Evolutionary conservation across 1,140 invertebrate species (phyloP), one percentile per base, ranked within the genome.

Genomic region (Drosophila nasuta): DNA sequence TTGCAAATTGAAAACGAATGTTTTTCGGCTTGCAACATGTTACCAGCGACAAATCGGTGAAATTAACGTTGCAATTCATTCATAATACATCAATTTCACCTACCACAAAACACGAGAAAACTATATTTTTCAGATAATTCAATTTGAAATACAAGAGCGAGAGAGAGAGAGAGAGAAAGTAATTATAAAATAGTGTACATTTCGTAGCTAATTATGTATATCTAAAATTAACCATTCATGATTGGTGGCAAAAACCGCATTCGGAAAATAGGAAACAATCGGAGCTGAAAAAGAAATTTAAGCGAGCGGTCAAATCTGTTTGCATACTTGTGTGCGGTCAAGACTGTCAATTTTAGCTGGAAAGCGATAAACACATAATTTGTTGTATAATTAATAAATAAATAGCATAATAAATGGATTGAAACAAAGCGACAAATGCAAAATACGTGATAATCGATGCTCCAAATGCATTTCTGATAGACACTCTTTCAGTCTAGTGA

Each of bases 321-420:
- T 82, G 69, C 77, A 75, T 15, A 15, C 15, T 46, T 17, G 49
- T 49, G 56, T 85, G 78, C 38, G 82, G 79, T 87, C 43, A 51
- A 45, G 52, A 41, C 79, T 77, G 76, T 68, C 82, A 73, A 69
- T 77, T 75, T 82, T 75, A 57, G 69, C 30, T 77, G 56, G 28
- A 46, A 58, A 64, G 45, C 46, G 52, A 86, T 75, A 78, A 70
- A 70, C 78, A 72, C 75, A 75, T 74, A 66, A 77, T 75, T 67
- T 54, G 64, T 17, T 62, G 75, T 62, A 87, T 86, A 87, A 86
- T 86, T 86, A 73, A 86, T 86, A 76, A 58, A 49, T 83, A 63
- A 66, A 79, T 51, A 33, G 57, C 52, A 74, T 77, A 83, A 59
- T 59, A 72, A 70, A 80, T 69, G 66, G 72, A 64, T 25, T 25